Evolutionary conservation across 1,140 invertebrate species (phyloP).

Genomic region (Homalodisca vitripennis): DNA sequence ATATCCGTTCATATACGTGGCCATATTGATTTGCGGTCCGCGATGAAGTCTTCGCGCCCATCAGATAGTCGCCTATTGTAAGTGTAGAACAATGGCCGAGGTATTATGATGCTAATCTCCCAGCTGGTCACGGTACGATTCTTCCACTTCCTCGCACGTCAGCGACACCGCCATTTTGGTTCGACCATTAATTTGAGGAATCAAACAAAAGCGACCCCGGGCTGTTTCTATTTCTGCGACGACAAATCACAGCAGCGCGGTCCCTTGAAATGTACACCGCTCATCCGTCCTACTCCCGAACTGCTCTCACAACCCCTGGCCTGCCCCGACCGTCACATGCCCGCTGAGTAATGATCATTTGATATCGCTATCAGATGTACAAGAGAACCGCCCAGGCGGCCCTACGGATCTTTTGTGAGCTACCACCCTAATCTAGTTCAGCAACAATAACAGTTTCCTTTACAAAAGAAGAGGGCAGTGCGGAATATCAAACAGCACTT

Average conservation of each 20-base stretch:
- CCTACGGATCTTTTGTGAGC: background rate
- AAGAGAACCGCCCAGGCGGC: background rate
- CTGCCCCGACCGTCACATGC: background rate
- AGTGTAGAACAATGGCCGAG: slow-evolving; percentile 14
- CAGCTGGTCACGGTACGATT: slow-evolving; percentile 17
- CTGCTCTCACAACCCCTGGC: background rate
- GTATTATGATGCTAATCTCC: slow-evolving; percentile 21
- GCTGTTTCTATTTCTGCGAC: slow-evolving; percentile 15
- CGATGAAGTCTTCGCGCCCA: slow-evolving; percentile 19
- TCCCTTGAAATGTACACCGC: slow-evolving; percentile 11
- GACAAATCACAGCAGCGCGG: background rate
- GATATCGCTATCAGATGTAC: slow-evolving; percentile 4
- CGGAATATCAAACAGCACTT: background rate
- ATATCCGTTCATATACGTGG: background rate
- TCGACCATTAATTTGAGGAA: slow-evolving; percentile 20
- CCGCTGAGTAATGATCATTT: background rate
- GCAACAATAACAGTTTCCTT: slow-evolving; percentile 10
- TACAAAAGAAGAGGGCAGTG: slow-evolving; percentile 10
- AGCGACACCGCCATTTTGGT: background rate
- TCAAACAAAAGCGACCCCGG: slow-evolving; percentile 10
- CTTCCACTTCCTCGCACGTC: slow-evolving; percentile 5
- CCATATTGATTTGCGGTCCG: slow-evolving; percentile 23
- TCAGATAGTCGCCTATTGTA: slow-evolving; percentile 20
- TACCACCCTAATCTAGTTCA: slow-evolving; percentile 17
- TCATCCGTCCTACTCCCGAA: background rate